These are phyloP conservation scores for Fragum sueziense DNA, from an alignment of 2,888 invertebrate genomes.

Conservation along the genomic window DNA sequence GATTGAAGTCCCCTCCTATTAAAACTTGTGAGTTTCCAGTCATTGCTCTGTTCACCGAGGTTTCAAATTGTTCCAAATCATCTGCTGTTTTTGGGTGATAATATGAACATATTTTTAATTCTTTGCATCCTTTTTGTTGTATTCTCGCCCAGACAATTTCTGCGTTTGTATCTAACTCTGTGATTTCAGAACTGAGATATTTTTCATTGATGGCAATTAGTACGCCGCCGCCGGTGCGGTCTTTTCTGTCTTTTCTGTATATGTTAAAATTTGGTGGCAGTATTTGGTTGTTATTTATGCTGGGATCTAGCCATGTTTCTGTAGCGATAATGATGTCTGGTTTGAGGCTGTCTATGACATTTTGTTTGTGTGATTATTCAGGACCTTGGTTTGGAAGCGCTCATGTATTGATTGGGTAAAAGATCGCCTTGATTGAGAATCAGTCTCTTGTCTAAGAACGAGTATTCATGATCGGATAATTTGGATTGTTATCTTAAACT, in stretches of 20 bases:
- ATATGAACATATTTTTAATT: background rate
- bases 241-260: conserved; percentile 6
- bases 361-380: conserved; percentile 18
- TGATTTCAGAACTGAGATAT: too few species aligned
- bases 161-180: too few species aligned
- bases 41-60: background rate
- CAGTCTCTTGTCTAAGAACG: too few species aligned
- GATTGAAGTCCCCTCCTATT: too few species aligned
- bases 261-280: background rate
- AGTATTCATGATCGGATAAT: too few species aligned
- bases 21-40: background rate
- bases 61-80: background rate
- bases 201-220: too few species aligned
- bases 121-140: background rate
- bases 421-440: too few species aligned
- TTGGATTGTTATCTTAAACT: too few species aligned
- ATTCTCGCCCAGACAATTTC: background rate
- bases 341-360: conserved; percentile 28
- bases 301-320: conserved; percentile 23
- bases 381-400: too few species aligned
- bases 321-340: conserved; percentile 33
- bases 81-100: conserved; percentile 18
- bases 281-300: background rate
- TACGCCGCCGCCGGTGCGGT: conserved; percentile 17
- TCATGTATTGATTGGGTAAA: too few species aligned